phyloP scores from a whole-genome alignment of 2,113 vertebrate genomes.

The Chaetura pelagica region DNA sequence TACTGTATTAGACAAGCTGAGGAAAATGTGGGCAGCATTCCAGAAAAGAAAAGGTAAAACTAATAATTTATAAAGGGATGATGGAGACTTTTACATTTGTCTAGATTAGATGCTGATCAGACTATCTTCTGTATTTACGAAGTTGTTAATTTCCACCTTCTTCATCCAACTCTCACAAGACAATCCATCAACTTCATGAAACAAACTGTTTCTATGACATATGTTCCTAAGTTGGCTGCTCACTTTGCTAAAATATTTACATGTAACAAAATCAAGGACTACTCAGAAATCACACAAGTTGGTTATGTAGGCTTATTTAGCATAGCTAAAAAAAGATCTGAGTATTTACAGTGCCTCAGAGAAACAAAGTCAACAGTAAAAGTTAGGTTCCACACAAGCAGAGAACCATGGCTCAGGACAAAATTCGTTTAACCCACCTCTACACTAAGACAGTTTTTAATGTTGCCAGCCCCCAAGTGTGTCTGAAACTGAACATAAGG shows the following conservation, averaged over 20 bases:
- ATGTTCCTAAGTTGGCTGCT: not conserved
- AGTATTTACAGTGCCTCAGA: not conserved
- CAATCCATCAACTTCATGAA: not conserved
- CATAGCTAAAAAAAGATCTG: not conserved
- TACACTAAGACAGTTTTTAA: not conserved
- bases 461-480: not conserved
- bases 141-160: not conserved
- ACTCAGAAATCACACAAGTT: not conserved
- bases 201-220: not conserved
- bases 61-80: fast-evolving
- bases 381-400: not conserved
- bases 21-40: not conserved
- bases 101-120: not conserved
- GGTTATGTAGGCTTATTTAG: not conserved
- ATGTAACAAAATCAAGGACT: not conserved
- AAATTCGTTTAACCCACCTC: not conserved
- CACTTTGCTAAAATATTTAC: slow-evolving; percentile 30
- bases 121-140: not conserved
- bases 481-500: not conserved
- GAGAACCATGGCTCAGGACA: not conserved
- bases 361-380: not conserved
- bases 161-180: not conserved
- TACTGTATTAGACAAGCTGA: fast-evolving
- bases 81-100: not conserved
- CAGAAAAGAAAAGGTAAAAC: not conserved